Conservation (phyloP, 1,140 invertebrate species). For the Ladona fulva region DNA sequence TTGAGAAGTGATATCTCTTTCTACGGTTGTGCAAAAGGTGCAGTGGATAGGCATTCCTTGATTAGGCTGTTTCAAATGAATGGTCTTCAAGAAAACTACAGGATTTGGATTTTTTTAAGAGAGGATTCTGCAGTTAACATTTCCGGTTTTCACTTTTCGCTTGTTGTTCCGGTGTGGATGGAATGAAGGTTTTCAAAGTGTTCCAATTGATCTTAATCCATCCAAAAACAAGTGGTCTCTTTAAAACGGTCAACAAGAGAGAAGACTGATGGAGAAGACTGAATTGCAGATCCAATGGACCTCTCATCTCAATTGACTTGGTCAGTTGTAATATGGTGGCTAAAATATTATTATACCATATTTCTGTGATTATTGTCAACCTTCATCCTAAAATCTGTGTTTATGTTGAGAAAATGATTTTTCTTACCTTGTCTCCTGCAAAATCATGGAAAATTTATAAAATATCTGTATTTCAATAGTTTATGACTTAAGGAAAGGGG, state of each 20-base stretch:
- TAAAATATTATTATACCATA: constrained; percentile 1
- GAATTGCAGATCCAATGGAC: neutral
- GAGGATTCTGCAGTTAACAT: neutral
- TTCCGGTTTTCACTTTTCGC: neutral
- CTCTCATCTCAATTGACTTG: neutral
- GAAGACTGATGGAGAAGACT: neutral
- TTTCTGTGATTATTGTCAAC: constrained; percentile 10
- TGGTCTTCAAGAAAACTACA: too few relatives aligned
- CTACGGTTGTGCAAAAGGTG: too few relatives aligned
- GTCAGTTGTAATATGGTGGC: constrained; percentile 4
- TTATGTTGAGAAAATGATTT: neutral
- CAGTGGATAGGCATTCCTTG: too few relatives aligned
- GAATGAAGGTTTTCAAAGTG: neutral
- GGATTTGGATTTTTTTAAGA: neutral
- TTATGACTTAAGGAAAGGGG: neutral
- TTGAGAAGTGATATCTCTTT: too few relatives aligned
- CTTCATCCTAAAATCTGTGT: constrained; percentile 1
- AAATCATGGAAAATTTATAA: neutral
- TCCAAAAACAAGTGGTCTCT: neutral
- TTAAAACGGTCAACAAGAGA: neutral
- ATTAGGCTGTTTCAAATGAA: too few relatives aligned
- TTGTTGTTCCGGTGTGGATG: neutral
- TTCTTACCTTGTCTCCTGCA: neutral
- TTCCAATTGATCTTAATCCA: constrained; percentile 1
- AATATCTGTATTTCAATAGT: neutral